These are phyloP conservation scores for Merodon equestris DNA, from an alignment of 2,888 invertebrate genomes.

Conservation along the genomic window DNA sequence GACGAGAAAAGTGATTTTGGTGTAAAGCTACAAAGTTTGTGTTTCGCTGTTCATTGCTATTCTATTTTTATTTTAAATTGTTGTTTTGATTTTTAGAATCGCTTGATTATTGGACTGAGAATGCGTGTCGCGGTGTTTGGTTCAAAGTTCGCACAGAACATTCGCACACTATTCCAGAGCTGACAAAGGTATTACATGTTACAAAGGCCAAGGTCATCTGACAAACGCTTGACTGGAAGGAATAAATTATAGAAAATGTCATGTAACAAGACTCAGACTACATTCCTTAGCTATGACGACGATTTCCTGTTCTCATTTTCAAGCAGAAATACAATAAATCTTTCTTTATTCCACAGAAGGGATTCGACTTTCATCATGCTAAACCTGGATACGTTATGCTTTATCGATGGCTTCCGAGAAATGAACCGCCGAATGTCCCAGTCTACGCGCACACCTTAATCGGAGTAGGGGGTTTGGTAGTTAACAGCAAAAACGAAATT, in stretches of 20 bases:
- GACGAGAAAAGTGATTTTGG: slow-evolving; percentile 79
- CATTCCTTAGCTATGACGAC: too few relatives aligned
- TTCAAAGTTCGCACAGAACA: slow-evolving; percentile 87
- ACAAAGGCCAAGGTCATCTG: neutral
- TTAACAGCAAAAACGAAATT: slow-evolving; percentile 87
- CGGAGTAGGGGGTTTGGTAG: slow-evolving; percentile 92
- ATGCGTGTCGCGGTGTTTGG: slow-evolving; percentile 87
- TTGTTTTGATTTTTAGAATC: slow-evolving; percentile 82
- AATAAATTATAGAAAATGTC: neutral
- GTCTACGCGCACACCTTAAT: slow-evolving; percentile 89
- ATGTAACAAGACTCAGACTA: too few relatives aligned
- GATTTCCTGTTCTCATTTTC: neutral
- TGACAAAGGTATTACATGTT: slow-evolving; percentile 82
- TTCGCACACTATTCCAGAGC: slow-evolving; percentile 86
- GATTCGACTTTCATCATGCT: slow-evolving; percentile 94
- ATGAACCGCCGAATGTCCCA: slow-evolving; percentile 84
- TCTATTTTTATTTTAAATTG: slow-evolving; percentile 70
- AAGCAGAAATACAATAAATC: neutral
- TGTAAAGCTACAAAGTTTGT: slow-evolving; percentile 81
- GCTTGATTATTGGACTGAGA: slow-evolving; percentile 83
- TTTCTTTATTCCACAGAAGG: slow-evolving; percentile 82
- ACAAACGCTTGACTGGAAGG: neutral
- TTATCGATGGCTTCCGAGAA: slow-evolving; percentile 87
- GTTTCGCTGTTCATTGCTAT: neutral
- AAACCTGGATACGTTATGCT: slow-evolving; percentile 88